These are phyloP conservation scores for Amphipoea lucens DNA, from an alignment of 2,888 invertebrate species.

Conservation along the genomic window DNA sequence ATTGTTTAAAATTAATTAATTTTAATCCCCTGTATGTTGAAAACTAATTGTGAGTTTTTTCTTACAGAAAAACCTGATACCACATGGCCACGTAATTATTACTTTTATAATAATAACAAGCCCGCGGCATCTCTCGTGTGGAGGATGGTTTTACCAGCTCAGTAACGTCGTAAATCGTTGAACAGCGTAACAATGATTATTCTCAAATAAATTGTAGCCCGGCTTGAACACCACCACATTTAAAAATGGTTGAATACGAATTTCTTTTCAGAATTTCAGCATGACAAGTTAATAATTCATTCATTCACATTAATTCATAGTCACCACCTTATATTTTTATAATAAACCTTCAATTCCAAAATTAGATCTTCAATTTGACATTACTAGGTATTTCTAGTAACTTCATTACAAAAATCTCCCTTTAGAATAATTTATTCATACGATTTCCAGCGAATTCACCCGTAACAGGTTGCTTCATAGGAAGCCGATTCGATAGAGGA, in stretches of 20 bases:
- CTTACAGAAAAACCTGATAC: not conserved
- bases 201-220: not conserved
- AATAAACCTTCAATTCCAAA: not conserved
- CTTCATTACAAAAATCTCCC: not conserved
- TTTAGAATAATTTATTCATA: not conserved
- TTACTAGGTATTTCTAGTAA: not conserved
- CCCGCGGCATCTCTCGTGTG: not conserved
- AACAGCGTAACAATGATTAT: not conserved
- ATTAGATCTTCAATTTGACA: not conserved
- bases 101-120: no score
- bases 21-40: not conserved
- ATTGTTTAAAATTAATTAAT: not conserved
- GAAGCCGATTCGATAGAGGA: not conserved
- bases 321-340: not conserved
- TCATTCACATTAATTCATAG: not conserved
- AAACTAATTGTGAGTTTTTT: not conserved
- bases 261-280: not conserved
- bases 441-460: conserved; percentile 11
- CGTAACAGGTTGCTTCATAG: conserved; percentile 4
- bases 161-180: not conserved
- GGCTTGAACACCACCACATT: not conserved
- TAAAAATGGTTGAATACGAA: not conserved
- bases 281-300: not conserved
- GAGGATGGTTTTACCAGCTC: not conserved
- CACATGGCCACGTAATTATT: conserved; percentile 12